Base-by-base conservation (phyloP, 2,113 vertebrate species). In the Chaenogobius annularis region DNA sequence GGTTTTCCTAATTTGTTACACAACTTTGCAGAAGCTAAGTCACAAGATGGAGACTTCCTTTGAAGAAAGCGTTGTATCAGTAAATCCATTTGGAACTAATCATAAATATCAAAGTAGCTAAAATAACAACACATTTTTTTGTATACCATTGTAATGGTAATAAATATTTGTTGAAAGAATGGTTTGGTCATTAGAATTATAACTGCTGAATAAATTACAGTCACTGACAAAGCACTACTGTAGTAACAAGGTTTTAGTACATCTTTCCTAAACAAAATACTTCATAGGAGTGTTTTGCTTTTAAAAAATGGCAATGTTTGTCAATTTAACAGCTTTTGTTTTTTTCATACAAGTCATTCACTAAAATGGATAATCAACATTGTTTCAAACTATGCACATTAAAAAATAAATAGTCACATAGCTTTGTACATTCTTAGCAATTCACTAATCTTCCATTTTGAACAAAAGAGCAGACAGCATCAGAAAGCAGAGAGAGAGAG, bases 171-270 rank as follows among this genome's bases (percentile, higher is more conserved):
- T 72, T 7, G 66, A 81, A 75, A 73, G 20, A 75, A 78, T 59
- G 69, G 52, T 89, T 90, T 90, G 87, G 89, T 90, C 87, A 84
- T 72, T 82, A 74, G 78, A 73, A 74, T 72, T 46, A 68, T 69
- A 82, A 83, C 77, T 5, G 3, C 66, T 43, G 48, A 40, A 72
- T 73, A 73, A 65, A 62, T 76, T 10, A 46, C 47, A 74, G 55
- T 69, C 58, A 69, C 46, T 40, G 37, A 40, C 37, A 40, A 40
- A 40, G 37, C 5, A 40, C 5, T 40, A 40, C 26, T 1, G 1
- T 7, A 59, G 64, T 63, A 65, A 76, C 35, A 62, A 22, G 76
- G 70, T 70, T 77, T 22, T 82, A 84, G 83, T 87, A 82, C 77
- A 72, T 43, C 66, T 85, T 48, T 78, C 71, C 13, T 66, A 17